These are phyloP conservation scores for Oxyscelio sp. DNA, from an alignment of 2,888 invertebrate genomes.

Conservation along the genomic window DNA sequence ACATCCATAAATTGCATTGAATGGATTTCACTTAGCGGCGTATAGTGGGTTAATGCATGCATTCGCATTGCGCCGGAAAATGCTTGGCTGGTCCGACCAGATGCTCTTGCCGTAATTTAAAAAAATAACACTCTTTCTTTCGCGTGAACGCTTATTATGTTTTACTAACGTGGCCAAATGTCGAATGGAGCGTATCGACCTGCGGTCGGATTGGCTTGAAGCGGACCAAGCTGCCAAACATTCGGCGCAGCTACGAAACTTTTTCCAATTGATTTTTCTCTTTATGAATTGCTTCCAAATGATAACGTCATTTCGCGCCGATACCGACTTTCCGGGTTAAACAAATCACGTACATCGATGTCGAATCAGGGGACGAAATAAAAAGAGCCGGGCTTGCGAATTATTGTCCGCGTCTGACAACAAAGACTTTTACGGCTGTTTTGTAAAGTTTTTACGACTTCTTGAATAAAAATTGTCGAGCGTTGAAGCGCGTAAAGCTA, in stretches of 20 bases:
- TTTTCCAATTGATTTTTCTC: slow-evolving; percentile 55
- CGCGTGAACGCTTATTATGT: slow-evolving; percentile 36
- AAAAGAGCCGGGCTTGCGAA: background rate
- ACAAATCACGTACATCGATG: slow-evolving; percentile 14
- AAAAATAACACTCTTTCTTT: slow-evolving; percentile 49
- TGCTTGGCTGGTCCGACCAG: background rate
- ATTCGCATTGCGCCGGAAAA: slow-evolving; percentile 25
- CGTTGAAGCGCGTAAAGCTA: background rate
- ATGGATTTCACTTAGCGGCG: slow-evolving; percentile 39
- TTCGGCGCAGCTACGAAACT: slow-evolving; percentile 28
- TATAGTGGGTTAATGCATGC: slow-evolving; percentile 43
- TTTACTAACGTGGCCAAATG: slow-evolving; percentile 30
- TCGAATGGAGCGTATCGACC: slow-evolving; percentile 63
- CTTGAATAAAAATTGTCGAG: slow-evolving; percentile 5
- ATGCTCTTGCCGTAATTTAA: slow-evolving; percentile 32
- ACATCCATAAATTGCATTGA: slow-evolving; percentile 28
- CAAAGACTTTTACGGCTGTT: background rate
- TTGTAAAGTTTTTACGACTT: slow-evolving; percentile 31
- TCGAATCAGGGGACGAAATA: slow-evolving; percentile 1
- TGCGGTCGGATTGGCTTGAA: slow-evolving; percentile 43
- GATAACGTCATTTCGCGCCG: slow-evolving; percentile 30
- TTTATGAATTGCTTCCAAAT: slow-evolving; percentile 37
- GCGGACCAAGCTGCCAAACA: slow-evolving; percentile 43
- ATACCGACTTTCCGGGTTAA: background rate
- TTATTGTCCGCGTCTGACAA: background rate